Evolutionary conservation across 1,140 invertebrate species (phyloP).

Genomic region (Drosophila lacteicornis): DNA sequence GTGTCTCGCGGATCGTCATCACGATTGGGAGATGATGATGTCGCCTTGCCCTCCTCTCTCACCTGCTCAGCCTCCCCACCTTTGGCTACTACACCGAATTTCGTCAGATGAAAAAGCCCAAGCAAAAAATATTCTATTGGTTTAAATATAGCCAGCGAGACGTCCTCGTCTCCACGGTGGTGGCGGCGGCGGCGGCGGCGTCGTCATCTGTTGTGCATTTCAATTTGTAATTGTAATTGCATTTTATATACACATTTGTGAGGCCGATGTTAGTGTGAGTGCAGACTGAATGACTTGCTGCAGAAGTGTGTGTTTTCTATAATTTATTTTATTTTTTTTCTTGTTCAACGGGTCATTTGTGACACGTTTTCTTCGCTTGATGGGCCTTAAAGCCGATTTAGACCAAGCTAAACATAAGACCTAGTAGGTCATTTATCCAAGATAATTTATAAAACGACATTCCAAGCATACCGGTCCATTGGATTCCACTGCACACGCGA

Average conservation of each 20-base stretch:
- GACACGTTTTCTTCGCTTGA: conserved; percentile 18
- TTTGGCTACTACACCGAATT: conserved; percentile 7
- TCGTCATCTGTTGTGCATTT: conserved; percentile 71
- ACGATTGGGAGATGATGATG: conserved; percentile 9
- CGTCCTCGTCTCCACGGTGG: conserved; percentile 16
- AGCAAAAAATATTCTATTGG: conserved; percentile 18
- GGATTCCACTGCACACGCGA: not conserved
- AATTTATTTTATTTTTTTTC: conserved; percentile 10
- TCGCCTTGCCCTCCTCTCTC: not conserved
- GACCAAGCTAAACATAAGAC: not conserved
- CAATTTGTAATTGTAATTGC: conserved; percentile 59
- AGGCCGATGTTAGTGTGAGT: not conserved
- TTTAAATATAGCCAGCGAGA: conserved; percentile 22
- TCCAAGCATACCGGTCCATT: conserved; percentile 12
- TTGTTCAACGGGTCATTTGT: conserved; percentile 22
- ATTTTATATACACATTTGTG: conserved; percentile 21
- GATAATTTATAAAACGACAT: conserved; percentile 17
- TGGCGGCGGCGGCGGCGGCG: conserved; percentile 3
- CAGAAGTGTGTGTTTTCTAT: conserved; percentile 3
- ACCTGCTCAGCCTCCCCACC: not conserved
- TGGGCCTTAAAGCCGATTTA: not conserved
- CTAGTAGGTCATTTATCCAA: conserved; percentile 4
- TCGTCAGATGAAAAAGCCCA: conserved; percentile 34
- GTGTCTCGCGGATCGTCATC: conserved; percentile 27
- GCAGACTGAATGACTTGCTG: conserved; percentile 1